Conservation (phyloP, 2,113 vertebrate genomes). For the Ploceus nigricollis region DNA sequence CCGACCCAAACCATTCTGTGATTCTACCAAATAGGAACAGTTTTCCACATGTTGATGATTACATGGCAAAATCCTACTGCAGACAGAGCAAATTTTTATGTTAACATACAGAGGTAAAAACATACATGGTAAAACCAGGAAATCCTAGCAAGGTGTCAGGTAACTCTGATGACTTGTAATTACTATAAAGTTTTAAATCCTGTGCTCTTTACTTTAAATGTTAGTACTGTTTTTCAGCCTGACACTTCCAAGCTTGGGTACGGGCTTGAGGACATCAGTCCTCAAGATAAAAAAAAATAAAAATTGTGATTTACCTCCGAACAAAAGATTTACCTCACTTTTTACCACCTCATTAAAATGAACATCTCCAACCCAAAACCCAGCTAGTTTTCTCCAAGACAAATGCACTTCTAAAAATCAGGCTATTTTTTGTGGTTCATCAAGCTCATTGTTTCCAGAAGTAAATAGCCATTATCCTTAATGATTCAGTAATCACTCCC, state of each 20-base stretch:
- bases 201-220: neutral
- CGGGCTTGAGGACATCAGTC: neutral
- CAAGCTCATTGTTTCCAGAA: slow-evolving; percentile 58
- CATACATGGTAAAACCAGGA: neutral
- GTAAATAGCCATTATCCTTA: slow-evolving; percentile 32
- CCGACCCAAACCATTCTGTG: neutral
- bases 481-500: neutral
- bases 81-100: neutral
- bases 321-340: slow-evolving; percentile 23
- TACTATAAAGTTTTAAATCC: neutral
- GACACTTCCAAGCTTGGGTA: neutral
- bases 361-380: neutral
- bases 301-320: neutral
- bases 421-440: neutral
- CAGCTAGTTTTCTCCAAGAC: neutral
- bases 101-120: neutral
- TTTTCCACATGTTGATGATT: neutral
- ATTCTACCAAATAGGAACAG: neutral
- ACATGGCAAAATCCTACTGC: neutral
- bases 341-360: neutral
- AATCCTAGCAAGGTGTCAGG: neutral
- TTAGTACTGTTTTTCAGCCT: neutral
- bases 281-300: neutral
- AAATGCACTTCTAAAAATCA: slow-evolving; percentile 32
- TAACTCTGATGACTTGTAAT: neutral